A percentile compares a stretch with the other conserved stretches of the same genome.
These are phyloP conservation scores for Orchesella flavescens DNA, from an alignment of 2,888 invertebrate genomes.

Conservation along the genomic window DNA sequence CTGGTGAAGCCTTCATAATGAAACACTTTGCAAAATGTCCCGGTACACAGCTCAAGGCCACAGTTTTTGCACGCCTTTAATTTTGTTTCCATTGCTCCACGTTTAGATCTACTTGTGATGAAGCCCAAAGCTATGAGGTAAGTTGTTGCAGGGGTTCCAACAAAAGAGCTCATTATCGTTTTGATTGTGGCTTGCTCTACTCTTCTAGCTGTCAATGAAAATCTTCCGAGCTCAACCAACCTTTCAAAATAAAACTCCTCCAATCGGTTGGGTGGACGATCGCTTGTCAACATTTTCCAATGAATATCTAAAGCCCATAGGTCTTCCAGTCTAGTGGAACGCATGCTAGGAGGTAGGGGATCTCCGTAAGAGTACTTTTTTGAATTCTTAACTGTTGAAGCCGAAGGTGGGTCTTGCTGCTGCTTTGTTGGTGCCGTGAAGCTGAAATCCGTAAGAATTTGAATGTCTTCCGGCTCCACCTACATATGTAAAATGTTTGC, in stretches of 20 bases:
- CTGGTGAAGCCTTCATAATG: conserved; percentile 78
- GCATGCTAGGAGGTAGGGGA: conserved; percentile 89
- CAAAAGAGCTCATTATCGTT: conserved; percentile 75
- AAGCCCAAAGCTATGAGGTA: conserved; percentile 45
- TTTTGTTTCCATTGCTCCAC: conserved; percentile 75
- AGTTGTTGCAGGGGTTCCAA: conserved; percentile 39
- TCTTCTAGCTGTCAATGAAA: conserved; percentile 82
- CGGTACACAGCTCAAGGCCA: conserved; percentile 87
- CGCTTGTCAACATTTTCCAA: conserved; percentile 92
- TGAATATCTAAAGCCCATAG: conserved; percentile 88
- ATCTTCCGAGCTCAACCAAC: conserved; percentile 86
- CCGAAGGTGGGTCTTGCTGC: neutral
- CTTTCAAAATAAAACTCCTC: conserved; percentile 89
- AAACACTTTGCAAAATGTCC: conserved; percentile 77
- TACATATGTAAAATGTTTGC: neutral
- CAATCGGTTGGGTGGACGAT: conserved; percentile 85
- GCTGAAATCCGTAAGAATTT: conserved; percentile 31
- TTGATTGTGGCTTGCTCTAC: conserved; percentile 76
- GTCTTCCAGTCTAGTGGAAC: conserved; percentile 82
- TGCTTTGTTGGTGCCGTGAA: conserved; percentile 11
- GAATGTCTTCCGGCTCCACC: conserved; percentile 33
- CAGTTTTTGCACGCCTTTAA: conserved; percentile 83
- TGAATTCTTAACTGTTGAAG: no score
- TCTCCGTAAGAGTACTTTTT: conserved; percentile 79
- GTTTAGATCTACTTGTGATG: conserved; percentile 83